Evolutionary conservation across 2,888 invertebrate species (phyloP), one percentile per base, ranked within the genome.

Genomic region (Phorcus lineatus): DNA sequence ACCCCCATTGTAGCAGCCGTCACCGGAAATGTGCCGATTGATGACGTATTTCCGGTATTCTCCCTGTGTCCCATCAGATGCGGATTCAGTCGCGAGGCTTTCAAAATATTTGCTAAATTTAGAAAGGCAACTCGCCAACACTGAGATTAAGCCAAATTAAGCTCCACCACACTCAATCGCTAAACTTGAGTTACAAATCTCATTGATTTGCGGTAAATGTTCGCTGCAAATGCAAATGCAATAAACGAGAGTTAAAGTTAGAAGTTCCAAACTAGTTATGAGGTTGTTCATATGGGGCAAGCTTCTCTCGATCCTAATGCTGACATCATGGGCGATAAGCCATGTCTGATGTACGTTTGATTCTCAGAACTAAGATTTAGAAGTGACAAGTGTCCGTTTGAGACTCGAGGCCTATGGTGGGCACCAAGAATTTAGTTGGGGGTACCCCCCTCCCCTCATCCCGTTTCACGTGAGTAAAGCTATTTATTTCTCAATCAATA

Each of bases 141-240:
- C 28, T 62, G 62, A 62, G 62, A n/a, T 62, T 62, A 62, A 62
- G 24, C 62, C 62, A 62, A 62, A 62, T 62, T 28, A 62, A 62
- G 62, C 62, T 62, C 24, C 62, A 62, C 62, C 24, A 16, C 13
- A 62, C 62, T 62, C 62, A 62, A 62, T 62, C 24, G 28, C 16
- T 28, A 24, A 62, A 22, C 28, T 62, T 16, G 28, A 62, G 28
- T 62, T 28, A 31, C 62, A 62, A 31, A 62, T 31, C 62, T 62
- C 28, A 62, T 62, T 28, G 62, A 62, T 62, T 62, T 62, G 28
- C 28, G 62, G 16, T 62, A 11, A 24, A 16, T 62, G 28, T 62
- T 24, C 24, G 2, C 22, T 9, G 28, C 47, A 13, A 24, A 24
- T 57, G 57, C 24, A 13, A 22, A 11, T 62, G 22, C 62, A 62